phyloP scores from a whole-genome alignment of 2,113 vertebrate genomes.

The Takifugu flavidus region DNA sequence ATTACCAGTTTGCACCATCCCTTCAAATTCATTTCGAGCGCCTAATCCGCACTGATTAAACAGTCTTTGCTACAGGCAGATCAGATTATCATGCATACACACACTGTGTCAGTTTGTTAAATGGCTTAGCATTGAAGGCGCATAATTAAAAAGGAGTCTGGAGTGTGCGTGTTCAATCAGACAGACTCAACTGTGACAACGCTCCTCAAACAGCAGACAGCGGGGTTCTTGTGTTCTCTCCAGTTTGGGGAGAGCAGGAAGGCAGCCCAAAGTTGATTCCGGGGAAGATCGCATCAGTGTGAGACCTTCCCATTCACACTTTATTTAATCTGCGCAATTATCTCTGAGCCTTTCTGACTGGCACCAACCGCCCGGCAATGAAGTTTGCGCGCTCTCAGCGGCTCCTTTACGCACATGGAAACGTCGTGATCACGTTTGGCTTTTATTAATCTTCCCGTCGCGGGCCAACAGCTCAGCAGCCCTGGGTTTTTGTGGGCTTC shows the following conservation, averaged over 20 bases:
- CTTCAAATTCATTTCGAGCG: constrained; percentile 3
- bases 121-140: neutral
- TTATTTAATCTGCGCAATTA: constrained; percentile 55
- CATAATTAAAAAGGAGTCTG: no score
- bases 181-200: neutral
- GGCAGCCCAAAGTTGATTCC: constrained; percentile 34
- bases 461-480: no score
- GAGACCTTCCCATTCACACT: constrained; percentile 58
- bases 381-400: constrained; percentile 48
- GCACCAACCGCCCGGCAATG: constrained; percentile 54
- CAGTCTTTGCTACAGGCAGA: neutral
- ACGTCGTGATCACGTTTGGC: neutral
- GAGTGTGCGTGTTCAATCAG: no score
- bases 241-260: constrained; percentile 11
- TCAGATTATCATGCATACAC: neutral
- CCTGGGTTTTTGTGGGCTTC: neutral
- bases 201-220: constrained; percentile 2
- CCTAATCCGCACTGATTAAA: constrained; percentile 18
- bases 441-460: neutral
- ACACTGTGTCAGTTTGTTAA: neutral
- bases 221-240: neutral
- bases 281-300: constrained; percentile 26
- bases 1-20: neutral
- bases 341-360: constrained; percentile 33
- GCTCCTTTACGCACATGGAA: neutral